phyloP scores from a whole-genome alignment of 2,797 vertebrate genomes.

The Coregonus ussuriensis region DNA sequence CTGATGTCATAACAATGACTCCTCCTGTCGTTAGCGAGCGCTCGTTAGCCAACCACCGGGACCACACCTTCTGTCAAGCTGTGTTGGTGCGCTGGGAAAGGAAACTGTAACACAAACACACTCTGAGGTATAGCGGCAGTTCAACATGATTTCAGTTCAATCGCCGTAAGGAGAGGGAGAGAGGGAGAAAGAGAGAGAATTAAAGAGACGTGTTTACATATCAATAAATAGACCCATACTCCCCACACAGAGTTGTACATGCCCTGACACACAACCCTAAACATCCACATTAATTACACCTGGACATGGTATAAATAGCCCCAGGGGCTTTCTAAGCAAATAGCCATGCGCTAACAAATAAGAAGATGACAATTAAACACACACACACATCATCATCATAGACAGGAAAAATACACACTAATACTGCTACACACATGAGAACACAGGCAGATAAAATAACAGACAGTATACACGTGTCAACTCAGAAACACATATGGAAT shows the following conservation, averaged over 20 bases:
- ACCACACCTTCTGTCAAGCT: neutral
- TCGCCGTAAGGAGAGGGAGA: slow-evolving; percentile 1
- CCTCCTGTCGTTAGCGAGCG: neutral
- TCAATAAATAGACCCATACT: neutral
- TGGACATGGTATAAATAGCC: neutral
- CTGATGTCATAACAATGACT: neutral
- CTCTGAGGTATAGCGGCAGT: neutral
- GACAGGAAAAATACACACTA: slow-evolving; percentile 16
- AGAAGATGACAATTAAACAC: neutral
- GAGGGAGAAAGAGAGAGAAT: neutral
- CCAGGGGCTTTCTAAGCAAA: neutral
- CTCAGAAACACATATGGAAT: slow-evolving; percentile 2
- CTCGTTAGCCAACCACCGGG: neutral
- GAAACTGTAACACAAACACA: neutral
- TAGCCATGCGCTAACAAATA: slow-evolving; percentile 2
- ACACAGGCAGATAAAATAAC: neutral
- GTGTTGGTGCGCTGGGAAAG: neutral
- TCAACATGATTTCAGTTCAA: neutral
- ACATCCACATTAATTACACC: neutral
- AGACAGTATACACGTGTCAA: neutral
- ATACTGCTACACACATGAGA: neutral
- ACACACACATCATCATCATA: neutral
- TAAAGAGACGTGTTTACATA: neutral
- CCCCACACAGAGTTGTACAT: neutral
- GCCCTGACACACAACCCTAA: neutral